Conservation (phyloP, 2,888 invertebrate species). For the Hydriomena furcata region DNA sequence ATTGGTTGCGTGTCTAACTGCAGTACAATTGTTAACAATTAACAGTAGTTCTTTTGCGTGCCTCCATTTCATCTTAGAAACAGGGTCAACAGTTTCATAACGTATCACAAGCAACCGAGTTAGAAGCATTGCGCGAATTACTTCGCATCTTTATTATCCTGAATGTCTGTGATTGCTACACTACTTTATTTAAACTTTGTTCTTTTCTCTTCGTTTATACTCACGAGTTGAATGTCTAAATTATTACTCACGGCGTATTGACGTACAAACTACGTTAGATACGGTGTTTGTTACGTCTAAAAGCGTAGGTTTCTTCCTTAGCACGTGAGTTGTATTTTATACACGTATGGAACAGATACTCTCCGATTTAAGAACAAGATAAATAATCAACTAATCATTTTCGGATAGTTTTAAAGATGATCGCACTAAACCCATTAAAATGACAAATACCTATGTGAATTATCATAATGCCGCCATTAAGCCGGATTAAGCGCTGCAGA, state of each 20-base stretch:
- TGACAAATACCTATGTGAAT: constrained; percentile 41
- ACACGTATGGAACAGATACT: constrained; percentile 20
- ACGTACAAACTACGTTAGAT: constrained; percentile 58
- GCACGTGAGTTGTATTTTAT: constrained; percentile 52
- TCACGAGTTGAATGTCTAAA: constrained; percentile 34
- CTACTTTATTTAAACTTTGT: constrained; percentile 17
- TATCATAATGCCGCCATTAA: constrained; percentile 44
- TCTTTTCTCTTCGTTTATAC: constrained; percentile 30
- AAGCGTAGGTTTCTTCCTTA: constrained; percentile 55
- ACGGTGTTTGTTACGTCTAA: constrained; percentile 49
- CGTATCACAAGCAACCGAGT: constrained; percentile 35
- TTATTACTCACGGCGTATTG: constrained; percentile 54
- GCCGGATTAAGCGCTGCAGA: constrained; percentile 35
- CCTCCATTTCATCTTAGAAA: constrained; percentile 66
- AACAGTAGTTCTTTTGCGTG: constrained; percentile 79
- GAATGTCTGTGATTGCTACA: constrained; percentile 19
- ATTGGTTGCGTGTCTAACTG: constrained; percentile 74
- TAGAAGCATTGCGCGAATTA: constrained; percentile 22
- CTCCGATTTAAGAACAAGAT: constrained; percentile 18
- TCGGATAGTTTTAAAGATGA: constrained; percentile 35
- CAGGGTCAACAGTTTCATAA: constrained; percentile 64
- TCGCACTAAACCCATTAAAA: constrained; percentile 38
- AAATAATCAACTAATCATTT: constrained; percentile 22
- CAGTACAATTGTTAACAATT: constrained; percentile 78
- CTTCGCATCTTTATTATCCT: constrained; percentile 14